These are phyloP conservation scores for Platichthys stellatus DNA, from an alignment of 2,113 vertebrate species.

Conservation along the genomic window DNA sequence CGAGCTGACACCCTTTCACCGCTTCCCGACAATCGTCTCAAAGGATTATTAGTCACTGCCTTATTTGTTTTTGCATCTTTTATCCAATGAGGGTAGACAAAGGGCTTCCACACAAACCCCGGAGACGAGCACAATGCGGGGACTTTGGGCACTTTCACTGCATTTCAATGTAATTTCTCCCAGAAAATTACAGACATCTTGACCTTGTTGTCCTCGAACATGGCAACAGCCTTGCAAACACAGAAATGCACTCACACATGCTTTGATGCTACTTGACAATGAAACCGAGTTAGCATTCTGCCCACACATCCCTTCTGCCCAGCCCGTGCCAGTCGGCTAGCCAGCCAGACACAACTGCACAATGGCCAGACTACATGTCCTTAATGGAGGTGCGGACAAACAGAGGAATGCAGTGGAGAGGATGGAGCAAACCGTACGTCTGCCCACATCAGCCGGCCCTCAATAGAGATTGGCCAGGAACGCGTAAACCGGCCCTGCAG, in stretches of 20 bases:
- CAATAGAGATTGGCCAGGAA: slow-evolving; percentile 77
- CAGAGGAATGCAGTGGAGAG: slow-evolving; percentile 67
- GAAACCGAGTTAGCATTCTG: slow-evolving; percentile 70
- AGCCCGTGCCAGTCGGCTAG: slow-evolving; percentile 45
- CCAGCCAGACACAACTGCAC: slow-evolving; percentile 44
- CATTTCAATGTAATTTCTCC: not conserved
- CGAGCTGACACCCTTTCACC: slow-evolving; percentile 43
- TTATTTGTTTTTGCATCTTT: slow-evolving; percentile 41
- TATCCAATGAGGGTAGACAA: slow-evolving; percentile 32
- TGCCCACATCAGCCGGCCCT: slow-evolving; percentile 70
- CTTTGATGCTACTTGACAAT: slow-evolving; percentile 57
- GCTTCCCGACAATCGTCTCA: slow-evolving; percentile 44
- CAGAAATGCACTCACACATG: slow-evolving; percentile 22
- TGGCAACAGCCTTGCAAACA: slow-evolving; percentile 21
- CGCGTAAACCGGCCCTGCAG: slow-evolving; percentile 67
- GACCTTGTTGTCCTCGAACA: slow-evolving; percentile 35
- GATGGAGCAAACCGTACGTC: slow-evolving; percentile 62
- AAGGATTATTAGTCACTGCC: slow-evolving; percentile 48
- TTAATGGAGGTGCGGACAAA: slow-evolving; percentile 71
- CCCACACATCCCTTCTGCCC: slow-evolving; percentile 48
- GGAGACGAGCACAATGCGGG: not conserved
- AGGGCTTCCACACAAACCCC: slow-evolving; percentile 25
- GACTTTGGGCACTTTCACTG: not conserved
- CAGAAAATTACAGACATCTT: slow-evolving; percentile 1
- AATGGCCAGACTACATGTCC: slow-evolving; percentile 65